phyloP scores from a whole-genome alignment of 2,113 vertebrate species.

The Alectura lathami region DNA sequence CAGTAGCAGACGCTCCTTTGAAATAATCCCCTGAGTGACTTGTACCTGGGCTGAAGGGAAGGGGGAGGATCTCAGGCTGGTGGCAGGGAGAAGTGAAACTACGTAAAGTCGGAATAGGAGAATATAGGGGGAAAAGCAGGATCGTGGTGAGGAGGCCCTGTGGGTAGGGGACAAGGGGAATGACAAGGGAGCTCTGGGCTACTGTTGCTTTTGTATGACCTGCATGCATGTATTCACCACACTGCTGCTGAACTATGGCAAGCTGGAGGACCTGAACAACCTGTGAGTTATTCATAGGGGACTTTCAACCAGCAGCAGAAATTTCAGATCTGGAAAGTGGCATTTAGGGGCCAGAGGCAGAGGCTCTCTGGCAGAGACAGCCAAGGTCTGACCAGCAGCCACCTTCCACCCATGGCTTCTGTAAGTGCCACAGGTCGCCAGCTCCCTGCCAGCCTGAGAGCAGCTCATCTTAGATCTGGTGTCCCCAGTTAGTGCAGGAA shows the following conservation, averaged over 20 bases:
- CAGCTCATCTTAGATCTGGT: background rate
- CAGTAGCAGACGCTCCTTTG: background rate
- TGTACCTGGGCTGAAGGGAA: background rate
- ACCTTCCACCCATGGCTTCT: background rate
- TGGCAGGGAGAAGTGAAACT: background rate
- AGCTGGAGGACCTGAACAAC: background rate
- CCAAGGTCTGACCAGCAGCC: background rate
- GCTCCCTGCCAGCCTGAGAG: background rate
- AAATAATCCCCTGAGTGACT: background rate
- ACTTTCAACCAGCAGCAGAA: background rate
- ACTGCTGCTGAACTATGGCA: rapidly evolving
- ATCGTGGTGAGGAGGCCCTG: rapidly evolving
- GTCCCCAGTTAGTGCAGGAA: background rate
- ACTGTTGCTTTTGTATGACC: background rate
- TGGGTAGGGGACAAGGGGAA: background rate
- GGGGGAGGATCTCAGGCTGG: background rate
- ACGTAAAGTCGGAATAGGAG: background rate
- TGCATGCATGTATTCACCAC: background rate
- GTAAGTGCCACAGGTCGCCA: background rate
- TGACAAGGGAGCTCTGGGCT: background rate
- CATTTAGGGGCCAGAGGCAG: background rate
- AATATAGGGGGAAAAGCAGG: background rate
- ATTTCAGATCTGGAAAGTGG: background rate
- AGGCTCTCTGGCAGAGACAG: background rate
- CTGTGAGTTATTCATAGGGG: rapidly evolving